These are phyloP conservation scores for Rostratula benghalensis DNA, from an alignment of 2,113 vertebrate species.

Conservation along the genomic window DNA sequence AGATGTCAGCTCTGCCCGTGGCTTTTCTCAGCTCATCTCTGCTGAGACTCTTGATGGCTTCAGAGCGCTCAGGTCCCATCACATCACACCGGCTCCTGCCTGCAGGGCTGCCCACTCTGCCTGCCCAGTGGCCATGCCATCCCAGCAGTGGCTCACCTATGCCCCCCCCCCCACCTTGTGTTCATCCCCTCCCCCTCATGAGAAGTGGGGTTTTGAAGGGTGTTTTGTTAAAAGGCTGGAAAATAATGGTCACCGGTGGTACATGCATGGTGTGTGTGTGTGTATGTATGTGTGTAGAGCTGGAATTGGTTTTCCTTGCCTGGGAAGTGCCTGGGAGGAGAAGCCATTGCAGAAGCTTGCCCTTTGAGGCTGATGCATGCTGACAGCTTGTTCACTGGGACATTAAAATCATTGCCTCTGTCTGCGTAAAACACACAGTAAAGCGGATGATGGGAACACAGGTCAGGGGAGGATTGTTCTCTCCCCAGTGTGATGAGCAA, in stretches of 20 bases:
- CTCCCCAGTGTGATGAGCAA: rapidly evolving
- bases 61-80: background rate
- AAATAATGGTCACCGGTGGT: background rate
- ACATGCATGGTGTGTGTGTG: rapidly evolving
- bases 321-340: background rate
- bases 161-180: rapidly evolving
- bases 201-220: background rate
- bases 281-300: background rate
- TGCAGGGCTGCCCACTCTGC: background rate
- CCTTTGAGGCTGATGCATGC: constrained; percentile 69
- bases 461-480: constrained; percentile 7
- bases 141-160: rapidly evolving
- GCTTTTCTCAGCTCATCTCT: constrained; percentile 38
- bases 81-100: background rate
- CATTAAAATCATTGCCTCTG: constrained; percentile 57
- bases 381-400: constrained; percentile 63
- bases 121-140: background rate
- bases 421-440: background rate
- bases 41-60: background rate
- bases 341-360: background rate
- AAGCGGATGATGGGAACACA: background rate
- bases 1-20: constrained; percentile 33
- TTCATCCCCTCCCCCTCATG: background rate
- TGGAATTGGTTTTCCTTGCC: background rate
- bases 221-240: background rate